These are phyloP conservation scores for Cantharis flavilabris DNA, from an alignment of 2,888 invertebrate genomes.

Conservation along the genomic window DNA sequence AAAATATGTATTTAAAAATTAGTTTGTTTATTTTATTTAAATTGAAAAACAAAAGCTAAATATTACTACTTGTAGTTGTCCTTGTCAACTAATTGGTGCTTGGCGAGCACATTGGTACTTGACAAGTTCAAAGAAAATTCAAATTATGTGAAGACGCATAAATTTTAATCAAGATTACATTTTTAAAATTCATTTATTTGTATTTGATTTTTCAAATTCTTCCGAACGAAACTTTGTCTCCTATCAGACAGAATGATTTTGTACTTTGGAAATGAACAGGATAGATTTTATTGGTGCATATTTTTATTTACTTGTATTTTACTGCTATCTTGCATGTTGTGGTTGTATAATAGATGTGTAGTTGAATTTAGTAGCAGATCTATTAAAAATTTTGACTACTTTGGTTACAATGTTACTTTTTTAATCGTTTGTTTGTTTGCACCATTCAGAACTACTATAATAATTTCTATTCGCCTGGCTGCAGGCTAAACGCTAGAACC, in stretches of 20 bases:
- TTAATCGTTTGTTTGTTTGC: no score
- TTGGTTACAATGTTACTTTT: background rate
- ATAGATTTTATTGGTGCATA: background rate
- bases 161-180: background rate
- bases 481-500: no score
- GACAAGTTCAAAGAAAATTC: background rate
- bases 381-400: background rate
- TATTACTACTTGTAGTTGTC: no score
- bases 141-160: background rate
- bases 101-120: background rate
- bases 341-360: no score
- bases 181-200: background rate
- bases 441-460: no score
- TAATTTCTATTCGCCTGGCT: no score
- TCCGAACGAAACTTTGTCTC: background rate
- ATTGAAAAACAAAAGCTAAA: background rate
- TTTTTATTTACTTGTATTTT: background rate
- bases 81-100: background rate
- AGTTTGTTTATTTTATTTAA: no score
- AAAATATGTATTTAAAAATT: no score
- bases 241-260: background rate
- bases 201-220: background rate
- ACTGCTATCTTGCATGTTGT: background rate
- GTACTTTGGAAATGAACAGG: background rate
- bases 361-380: background rate